Percentiles rank a stretch among this genome's conserved stretches.
These are phyloP conservation scores for Martes martes DNA, from an alignment of 2,113 vertebrate species.

Conservation along the genomic window DNA sequence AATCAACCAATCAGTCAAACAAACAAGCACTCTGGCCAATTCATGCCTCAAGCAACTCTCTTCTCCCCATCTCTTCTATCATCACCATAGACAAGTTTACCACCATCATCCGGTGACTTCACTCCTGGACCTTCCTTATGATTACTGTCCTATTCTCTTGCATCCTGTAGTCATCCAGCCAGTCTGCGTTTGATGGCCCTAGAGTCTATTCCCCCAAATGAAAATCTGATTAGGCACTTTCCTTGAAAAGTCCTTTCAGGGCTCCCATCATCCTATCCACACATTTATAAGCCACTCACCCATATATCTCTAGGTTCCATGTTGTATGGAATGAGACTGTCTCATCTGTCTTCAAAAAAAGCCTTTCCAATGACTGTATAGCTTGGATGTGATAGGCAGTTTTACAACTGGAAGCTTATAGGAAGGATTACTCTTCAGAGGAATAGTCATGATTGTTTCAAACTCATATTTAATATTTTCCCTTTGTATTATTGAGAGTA, in stretches of 20 bases:
- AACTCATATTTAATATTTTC: not conserved
- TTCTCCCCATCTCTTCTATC: not conserved
- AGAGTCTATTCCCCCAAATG: not conserved
- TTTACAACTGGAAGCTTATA: not conserved
- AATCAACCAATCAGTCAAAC: not conserved
- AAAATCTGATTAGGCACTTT: not conserved
- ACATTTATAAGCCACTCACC: not conserved
- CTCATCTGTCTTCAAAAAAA: not conserved
- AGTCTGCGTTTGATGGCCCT: not conserved
- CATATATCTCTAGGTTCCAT: not conserved
- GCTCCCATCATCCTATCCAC: not conserved
- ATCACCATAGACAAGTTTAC: not conserved
- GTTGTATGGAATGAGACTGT: not conserved
- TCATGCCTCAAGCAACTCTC: not conserved
- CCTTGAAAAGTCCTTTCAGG: not conserved
- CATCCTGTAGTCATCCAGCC: not conserved
- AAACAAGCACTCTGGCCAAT: not conserved
- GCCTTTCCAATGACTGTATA: not conserved
- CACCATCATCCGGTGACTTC: not conserved
- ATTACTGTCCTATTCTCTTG: not conserved
- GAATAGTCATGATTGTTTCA: conserved; percentile 10
- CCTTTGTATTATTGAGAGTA: not conserved
- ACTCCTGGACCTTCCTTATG: not conserved
- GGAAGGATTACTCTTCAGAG: not conserved
- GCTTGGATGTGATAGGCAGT: not conserved